Evolutionary conservation across 2,888 invertebrate species (phyloP).

Genomic region (Tenthredo scrophulariae): DNA sequence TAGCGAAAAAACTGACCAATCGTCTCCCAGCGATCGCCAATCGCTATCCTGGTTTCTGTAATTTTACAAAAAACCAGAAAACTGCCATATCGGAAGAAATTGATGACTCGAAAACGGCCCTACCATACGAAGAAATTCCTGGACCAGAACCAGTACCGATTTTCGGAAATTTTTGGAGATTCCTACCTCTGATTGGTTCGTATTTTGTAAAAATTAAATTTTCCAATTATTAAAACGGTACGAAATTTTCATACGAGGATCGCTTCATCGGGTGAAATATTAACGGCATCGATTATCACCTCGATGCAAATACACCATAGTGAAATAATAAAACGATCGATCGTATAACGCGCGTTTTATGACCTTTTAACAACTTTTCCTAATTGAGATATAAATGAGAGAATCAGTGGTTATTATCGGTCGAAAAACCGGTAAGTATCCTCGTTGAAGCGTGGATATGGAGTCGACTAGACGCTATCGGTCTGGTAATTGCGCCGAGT

Average conservation of each 20-base stretch:
- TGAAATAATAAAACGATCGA: not conserved
- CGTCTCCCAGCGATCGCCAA: not conserved
- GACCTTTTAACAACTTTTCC: conserved; percentile 26
- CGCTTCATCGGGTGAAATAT: not conserved
- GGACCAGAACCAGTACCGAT: conserved; percentile 70
- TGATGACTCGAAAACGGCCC: not conserved
- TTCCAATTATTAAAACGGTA: not conserved
- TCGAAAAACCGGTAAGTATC: conserved; percentile 15
- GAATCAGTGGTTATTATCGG: conserved; percentile 34
- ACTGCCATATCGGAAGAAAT: not conserved
- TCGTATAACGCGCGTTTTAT: not conserved
- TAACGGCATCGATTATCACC: not conserved
- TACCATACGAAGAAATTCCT: conserved; percentile 17
- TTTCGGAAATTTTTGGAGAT: conserved; percentile 69
- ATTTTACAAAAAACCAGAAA: not conserved
- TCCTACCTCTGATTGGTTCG: conserved; percentile 66
- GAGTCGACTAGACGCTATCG: conserved; percentile 21
- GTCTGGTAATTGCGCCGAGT: conserved; percentile 35
- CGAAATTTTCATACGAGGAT: not conserved
- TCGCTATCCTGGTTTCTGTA: not conserved
- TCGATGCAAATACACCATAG: not conserved
- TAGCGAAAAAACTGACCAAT: conserved; percentile 19
- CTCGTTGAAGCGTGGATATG: conserved; percentile 1
- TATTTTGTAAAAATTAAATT: not conserved
- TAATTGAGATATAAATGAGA: conserved; percentile 39